Conservation (phyloP, 1,140 invertebrate species). For the Ips nitidus region DNA sequence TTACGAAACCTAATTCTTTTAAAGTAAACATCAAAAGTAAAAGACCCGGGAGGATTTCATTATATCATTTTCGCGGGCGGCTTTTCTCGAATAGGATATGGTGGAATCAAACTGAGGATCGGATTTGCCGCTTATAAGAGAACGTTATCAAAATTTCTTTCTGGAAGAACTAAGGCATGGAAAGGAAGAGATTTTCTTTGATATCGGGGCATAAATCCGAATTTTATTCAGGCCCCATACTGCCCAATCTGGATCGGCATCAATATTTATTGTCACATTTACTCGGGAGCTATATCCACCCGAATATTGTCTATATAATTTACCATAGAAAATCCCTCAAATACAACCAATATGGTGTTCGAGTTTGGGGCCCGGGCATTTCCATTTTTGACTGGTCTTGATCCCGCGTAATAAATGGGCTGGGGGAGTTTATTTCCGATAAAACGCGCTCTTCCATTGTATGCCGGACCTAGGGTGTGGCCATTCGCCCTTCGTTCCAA, state of each 20-base stretch:
- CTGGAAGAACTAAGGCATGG: too few species aligned
- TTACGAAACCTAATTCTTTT: constrained; percentile 28
- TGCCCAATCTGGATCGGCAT: constrained; percentile 29
- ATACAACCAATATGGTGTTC: constrained; percentile 40
- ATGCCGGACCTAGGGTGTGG: constrained; percentile 41
- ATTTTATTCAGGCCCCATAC: constrained; percentile 28
- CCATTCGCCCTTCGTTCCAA: constrained; percentile 11
- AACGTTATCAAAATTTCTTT: too few species aligned
- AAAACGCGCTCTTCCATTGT: constrained; percentile 36
- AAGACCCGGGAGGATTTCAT: neutral
- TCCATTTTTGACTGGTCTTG: constrained; percentile 38
- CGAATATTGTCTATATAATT: constrained; percentile 41
- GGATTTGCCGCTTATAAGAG: too few species aligned
- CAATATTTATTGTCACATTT: constrained; percentile 39
- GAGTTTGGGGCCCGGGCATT: constrained; percentile 24
- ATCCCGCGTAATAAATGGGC: constrained; percentile 37
- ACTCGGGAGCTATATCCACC: constrained; percentile 29
- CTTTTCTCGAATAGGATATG: too few species aligned
- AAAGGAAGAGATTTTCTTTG: neutral
- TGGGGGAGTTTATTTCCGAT: constrained; percentile 39
- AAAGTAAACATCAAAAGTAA: constrained; percentile 10
- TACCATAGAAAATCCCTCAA: constrained; percentile 39
- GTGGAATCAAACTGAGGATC: too few species aligned
- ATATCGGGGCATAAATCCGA: neutral
- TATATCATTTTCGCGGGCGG: neutral